These are phyloP conservation scores for Heliconius charithonia DNA, from an alignment of 2,888 invertebrate genomes.

Conservation along the genomic window DNA sequence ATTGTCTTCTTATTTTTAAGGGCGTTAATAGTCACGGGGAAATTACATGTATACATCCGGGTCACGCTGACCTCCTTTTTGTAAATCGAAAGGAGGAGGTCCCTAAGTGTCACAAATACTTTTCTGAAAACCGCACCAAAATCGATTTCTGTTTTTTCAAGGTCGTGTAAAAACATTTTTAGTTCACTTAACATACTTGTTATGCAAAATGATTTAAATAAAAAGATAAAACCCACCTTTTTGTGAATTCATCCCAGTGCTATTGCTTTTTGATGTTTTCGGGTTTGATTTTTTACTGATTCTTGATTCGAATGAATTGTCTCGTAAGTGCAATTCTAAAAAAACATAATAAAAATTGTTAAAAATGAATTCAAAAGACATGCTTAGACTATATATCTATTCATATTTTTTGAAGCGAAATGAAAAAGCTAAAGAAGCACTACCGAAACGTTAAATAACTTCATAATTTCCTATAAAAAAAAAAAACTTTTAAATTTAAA, in stretches of 20 bases:
- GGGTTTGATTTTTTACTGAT: conserved; percentile 30
- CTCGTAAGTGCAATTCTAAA: not conserved
- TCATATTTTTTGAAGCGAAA: not conserved
- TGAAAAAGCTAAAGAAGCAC: no score
- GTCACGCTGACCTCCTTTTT: no score
- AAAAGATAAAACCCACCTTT: conserved; percentile 25
- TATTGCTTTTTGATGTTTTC: conserved; percentile 23
- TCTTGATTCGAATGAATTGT: not conserved
- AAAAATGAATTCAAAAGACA: not conserved
- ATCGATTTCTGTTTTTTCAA: no score
- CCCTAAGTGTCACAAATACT: no score
- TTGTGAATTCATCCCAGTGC: conserved; percentile 3
- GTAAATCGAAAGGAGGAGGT: no score
- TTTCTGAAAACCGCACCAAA: no score
- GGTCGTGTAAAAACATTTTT: no score
- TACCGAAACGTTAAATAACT: not conserved
- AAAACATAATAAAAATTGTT: not conserved
- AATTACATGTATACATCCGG: no score
- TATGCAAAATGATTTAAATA: not conserved
- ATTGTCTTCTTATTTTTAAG: no score
- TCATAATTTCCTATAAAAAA: not conserved
- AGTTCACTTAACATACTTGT: not conserved
- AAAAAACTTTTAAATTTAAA: not conserved
- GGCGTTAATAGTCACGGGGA: no score
- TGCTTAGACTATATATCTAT: not conserved